Conservation (phyloP, 2,113 vertebrate genomes). For the Silurus meridionalis region DNA sequence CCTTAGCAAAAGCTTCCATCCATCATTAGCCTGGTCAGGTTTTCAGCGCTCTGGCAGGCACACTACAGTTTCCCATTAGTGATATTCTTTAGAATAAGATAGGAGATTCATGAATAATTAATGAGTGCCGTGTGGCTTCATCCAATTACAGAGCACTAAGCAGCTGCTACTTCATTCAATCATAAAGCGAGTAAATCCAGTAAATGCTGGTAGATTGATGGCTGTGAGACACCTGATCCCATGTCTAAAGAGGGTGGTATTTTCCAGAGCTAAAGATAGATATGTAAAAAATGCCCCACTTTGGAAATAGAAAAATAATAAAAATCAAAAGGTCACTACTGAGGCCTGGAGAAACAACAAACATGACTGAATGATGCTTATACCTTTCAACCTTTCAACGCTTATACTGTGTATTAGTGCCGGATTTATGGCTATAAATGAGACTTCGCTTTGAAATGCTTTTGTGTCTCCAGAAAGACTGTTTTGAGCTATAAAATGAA, state of each 20-base stretch:
- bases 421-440: background rate
- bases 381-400: background rate
- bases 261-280: background rate
- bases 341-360: background rate
- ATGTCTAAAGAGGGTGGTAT: background rate
- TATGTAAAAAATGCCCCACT: background rate
- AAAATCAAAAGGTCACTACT: background rate
- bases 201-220: slow-evolving; percentile 22
- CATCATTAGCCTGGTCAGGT: background rate
- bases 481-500: background rate
- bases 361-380: background rate
- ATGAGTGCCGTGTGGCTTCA: background rate
- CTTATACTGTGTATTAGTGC: background rate
- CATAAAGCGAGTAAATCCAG: slow-evolving; percentile 19
- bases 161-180: slow-evolving; percentile 30
- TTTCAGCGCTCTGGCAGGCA: slow-evolving; percentile 2
- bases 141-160: slow-evolving; percentile 22
- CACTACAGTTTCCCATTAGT: slow-evolving; percentile 21
- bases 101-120: slow-evolving; percentile 23
- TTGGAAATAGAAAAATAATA: too few relatives aligned
- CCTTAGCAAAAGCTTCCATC: background rate
- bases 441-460: background rate
- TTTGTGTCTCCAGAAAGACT: background rate
- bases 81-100: slow-evolving; percentile 7
- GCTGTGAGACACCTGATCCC: background rate